Evolutionary conservation across 2,888 invertebrate species (phyloP).

Genomic region (Ctena decussata): DNA sequence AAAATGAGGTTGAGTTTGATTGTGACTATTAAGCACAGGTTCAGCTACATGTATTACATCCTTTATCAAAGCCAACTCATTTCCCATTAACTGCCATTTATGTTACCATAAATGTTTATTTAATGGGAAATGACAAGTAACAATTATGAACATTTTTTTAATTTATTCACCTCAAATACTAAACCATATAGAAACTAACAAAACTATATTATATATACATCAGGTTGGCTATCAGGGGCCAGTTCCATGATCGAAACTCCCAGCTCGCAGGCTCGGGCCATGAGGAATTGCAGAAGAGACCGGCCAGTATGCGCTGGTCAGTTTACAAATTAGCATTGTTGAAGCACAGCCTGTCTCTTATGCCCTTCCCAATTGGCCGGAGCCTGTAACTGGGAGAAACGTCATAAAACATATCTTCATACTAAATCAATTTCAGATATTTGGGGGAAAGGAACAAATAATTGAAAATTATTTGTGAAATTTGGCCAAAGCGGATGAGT

Average conservation of each 20-base stretch:
- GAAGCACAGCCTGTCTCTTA: background rate
- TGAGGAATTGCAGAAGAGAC: background rate
- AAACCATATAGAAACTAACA: background rate
- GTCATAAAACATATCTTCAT: background rate
- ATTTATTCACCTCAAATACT: background rate
- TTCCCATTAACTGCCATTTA: background rate
- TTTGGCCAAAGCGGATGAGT: too few relatives aligned
- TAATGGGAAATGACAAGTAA: background rate
- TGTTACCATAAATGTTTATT: conserved; percentile 1
- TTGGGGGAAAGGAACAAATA: background rate
- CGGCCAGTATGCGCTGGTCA: too few relatives aligned
- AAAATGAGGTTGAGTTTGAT: too few relatives aligned
- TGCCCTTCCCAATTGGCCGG: background rate
- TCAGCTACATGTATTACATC: background rate
- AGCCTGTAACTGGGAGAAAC: background rate
- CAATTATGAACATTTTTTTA: background rate
- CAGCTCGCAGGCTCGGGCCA: background rate
- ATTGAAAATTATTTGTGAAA: conserved; percentile 4
- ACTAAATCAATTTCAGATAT: background rate
- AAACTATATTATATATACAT: background rate
- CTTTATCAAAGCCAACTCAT: background rate
- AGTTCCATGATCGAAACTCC: background rate
- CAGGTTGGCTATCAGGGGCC: background rate
- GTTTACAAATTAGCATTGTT: background rate
- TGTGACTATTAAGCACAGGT: background rate